Conservation (phyloP, 2,888 invertebrate genomes). For the Ischnura elegans region DNA sequence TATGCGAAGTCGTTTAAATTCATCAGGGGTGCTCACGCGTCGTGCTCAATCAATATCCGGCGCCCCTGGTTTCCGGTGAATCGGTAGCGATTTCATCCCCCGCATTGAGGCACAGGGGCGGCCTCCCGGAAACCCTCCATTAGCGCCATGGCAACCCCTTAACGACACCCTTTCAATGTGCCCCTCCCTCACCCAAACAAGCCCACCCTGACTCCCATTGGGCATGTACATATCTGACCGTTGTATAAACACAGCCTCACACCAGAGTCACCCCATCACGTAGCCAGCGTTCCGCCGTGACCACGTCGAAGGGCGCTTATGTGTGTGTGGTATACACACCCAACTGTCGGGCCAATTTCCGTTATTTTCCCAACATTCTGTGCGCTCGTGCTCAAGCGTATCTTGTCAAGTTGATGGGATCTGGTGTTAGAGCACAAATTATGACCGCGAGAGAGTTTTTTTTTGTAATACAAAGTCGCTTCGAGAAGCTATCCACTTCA, state of each 20-base stretch:
- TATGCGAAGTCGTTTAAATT: neutral
- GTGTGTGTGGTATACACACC: neutral
- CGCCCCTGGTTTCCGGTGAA: neutral
- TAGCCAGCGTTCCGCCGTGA: neutral
- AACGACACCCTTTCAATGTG: neutral
- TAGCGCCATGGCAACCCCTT: slow-evolving; percentile 9
- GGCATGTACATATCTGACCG: neutral
- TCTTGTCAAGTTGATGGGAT: slow-evolving; percentile 15
- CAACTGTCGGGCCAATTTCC: neutral
- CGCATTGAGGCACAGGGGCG: neutral
- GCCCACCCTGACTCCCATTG: neutral
- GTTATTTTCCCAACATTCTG: neutral
- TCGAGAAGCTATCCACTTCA: neutral
- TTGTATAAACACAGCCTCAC: neutral
- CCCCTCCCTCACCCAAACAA: neutral
- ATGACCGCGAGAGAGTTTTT: too few species aligned
- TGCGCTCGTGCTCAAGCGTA: neutral
- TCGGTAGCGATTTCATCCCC: neutral
- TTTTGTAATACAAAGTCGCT: too few species aligned
- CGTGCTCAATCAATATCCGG: neutral
- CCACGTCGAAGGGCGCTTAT: neutral
- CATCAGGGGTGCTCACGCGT: neutral
- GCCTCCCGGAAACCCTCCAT: neutral
- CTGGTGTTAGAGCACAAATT: neutral
- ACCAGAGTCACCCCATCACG: neutral